phyloP scores from a whole-genome alignment of 2,797 vertebrate genomes.

The Rhadinocentrus ornatus region DNA sequence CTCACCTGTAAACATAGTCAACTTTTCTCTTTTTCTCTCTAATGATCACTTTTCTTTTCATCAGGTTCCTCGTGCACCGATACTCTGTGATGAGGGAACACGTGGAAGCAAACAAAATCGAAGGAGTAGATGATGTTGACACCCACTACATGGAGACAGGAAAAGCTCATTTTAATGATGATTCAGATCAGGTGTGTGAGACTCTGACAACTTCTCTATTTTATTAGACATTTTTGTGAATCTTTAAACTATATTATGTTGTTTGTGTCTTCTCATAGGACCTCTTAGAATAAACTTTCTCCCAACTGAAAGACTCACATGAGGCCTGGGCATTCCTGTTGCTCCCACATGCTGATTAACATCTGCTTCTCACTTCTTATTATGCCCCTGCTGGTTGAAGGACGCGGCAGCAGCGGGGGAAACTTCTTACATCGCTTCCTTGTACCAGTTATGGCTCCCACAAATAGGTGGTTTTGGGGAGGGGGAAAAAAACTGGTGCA shows the following conservation, averaged over 20 bases:
- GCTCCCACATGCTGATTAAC: conserved; percentile 61
- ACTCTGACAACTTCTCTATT: neutral
- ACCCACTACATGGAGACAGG: conserved; percentile 73
- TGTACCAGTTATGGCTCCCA: conserved; percentile 33
- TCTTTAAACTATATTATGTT: neutral
- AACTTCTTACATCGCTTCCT: conserved; percentile 39
- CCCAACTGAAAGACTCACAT: conserved; percentile 29
- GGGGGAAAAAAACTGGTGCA: neutral
- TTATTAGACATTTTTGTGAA: neutral
- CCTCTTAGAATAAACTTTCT: conserved; percentile 76
- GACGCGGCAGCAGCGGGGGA: conserved; percentile 31
- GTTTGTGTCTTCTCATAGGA: conserved; percentile 71
- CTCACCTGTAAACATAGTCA: neutral
- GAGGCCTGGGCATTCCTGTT: conserved; percentile 48
- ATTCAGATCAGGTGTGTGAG: conserved; percentile 91
- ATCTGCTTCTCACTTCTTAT: conserved; percentile 60
- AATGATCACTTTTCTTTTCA: neutral
- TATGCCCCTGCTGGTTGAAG: conserved; percentile 55
- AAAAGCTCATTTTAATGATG: conserved; percentile 88
- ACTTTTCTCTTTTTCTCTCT: conserved; percentile 1
- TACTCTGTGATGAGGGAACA: conserved; percentile 92
- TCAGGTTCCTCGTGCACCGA: conserved; percentile 93
- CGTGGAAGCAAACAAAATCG: conserved; percentile 86
- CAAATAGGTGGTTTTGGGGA: conserved; percentile 30
- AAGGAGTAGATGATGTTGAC: conserved; percentile 86